Base-by-base conservation (phyloP, 2,797 vertebrate species). In the Pipistrellus pygmaeus region DNA sequence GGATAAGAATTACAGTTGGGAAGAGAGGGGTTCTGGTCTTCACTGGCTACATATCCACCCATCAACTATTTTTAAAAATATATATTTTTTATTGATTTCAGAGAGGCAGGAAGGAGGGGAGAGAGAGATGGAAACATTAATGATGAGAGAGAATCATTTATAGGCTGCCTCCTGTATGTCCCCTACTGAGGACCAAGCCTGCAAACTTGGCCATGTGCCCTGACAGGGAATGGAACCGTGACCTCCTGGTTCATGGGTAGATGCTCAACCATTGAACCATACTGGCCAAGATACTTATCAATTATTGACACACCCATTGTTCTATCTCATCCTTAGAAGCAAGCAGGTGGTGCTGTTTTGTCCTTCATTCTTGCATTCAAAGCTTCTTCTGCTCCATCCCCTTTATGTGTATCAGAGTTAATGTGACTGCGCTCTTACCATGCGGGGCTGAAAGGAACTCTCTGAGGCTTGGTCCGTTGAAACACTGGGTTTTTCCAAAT, bases 331-430 rank as follows among this genome's bases (percentile, higher is more conserved):
- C 20, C 55, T 72, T 17, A 12, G 57, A 8, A 82, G 1, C 46
- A 8, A 62, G 38, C 5, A 13, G 23, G 0, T 60, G 18, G 3
- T 38, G 14, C 44, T 69, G 0, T 73, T 78, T 48, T 18, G 3
- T 55, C 3, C 6, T 75, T 91, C 27, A 7, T 88, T 38, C 17
- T 15, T 82, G 4, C 30, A 10, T 32, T 71, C 48, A 64, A 7
- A 72, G 6, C 2, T 6, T 11, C 20, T n/a, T 57, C 2, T 17
- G 17, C 8, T 27, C 5, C 5, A 71, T 13, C 14, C 12, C 1
- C 2, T 78, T 77, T 15, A 51, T 30, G 69, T 20, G 3, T 0
- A n/a, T 27, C 23, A 35, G n/a, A 69, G 5, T 72, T 62, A 32
- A 69, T 51, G 1, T 44, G 44, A 1, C 57, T 41, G 15, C 3